Base-by-base conservation (phyloP, 2,113 vertebrate species). In the Blennius ocellaris region DNA sequence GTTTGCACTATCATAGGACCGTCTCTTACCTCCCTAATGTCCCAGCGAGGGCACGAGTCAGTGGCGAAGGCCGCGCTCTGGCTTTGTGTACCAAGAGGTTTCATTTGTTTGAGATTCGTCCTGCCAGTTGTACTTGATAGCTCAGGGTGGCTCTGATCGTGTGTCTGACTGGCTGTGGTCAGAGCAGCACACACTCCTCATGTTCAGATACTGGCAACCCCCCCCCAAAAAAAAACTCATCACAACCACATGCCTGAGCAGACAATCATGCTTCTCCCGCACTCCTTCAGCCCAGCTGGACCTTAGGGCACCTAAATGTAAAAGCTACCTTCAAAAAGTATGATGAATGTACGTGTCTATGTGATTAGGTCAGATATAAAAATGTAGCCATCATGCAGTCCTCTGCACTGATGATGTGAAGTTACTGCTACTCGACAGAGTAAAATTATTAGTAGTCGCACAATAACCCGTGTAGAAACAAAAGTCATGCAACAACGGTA, bases 71-170 rank as follows among this genome's bases (percentile, higher is more conserved):
- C 54, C 40, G 58, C 53, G 51, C 72, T 72, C 69, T 43, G 21
- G 63, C 73, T 70, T 68, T 64, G 50, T 70, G 47, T 63, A 78
- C 38, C 21, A 30, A 89, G 92, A 74, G 64, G 51, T 66, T 79
- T 21, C 39, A 37, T 47, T 52, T 51, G 54, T 73, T 48, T 71
- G 61, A 55, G 45, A 59, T 62, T 64, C 43, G 69, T 76, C 76
- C 78, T 80, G 40, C 73, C 21, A 72, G 69, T 75, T 73, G 66
- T 73, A 71, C 76, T 72, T 76, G 48, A 90, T 94, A 92, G 94
- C 97, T 98, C 97, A 98, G 96, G 96, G 94, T 91, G 84, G 89
- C 76, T 89, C 73, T 83, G 76, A 80, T 74, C 82, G 73, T 86
- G 73, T 57, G 58, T 85, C 76, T 85, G 81, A 69, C 78, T 67